Evolutionary conservation across 2,888 invertebrate genomes (phyloP).

Genomic region (Pachliopta kotzebuea): DNA sequence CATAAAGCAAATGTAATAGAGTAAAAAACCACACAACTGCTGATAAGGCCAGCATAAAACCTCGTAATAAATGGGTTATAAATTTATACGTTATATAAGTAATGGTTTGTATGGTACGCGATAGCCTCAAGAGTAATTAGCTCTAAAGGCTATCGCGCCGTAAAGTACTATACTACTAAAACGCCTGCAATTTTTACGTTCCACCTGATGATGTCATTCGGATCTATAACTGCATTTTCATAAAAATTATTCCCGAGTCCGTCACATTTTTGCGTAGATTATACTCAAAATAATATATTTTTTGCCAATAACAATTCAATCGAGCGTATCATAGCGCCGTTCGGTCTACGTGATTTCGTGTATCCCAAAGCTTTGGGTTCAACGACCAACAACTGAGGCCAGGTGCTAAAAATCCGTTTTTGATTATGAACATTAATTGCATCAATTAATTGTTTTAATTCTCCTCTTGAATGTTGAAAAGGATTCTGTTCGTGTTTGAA

Average conservation of each 20-base stretch:
- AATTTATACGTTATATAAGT: constrained; percentile 47
- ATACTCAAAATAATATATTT: constrained; percentile 37
- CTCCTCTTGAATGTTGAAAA: constrained; percentile 28
- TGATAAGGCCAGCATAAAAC: constrained; percentile 50
- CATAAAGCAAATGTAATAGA: constrained; percentile 34
- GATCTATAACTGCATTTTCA: constrained; percentile 4
- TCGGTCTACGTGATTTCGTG: constrained; percentile 57
- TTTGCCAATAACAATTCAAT: constrained; percentile 32
- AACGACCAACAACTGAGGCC: constrained; percentile 62
- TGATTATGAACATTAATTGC: constrained; percentile 64
- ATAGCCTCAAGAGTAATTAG: no score
- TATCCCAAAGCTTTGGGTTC: constrained; percentile 54
- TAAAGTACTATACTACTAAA: neutral
- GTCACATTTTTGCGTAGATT: constrained; percentile 37
- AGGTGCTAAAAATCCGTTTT: constrained; percentile 64
- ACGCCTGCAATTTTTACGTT: neutral
- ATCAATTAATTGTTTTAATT: constrained; percentile 47
- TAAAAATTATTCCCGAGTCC: constrained; percentile 46
- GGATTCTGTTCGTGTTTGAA: neutral
- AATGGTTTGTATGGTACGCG: no score
- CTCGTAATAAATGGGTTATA: constrained; percentile 34
- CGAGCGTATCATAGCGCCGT: constrained; percentile 57
- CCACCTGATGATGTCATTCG: constrained; percentile 32
- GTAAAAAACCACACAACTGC: constrained; percentile 51
- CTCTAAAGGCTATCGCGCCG: constrained; percentile 8